A percentile compares a stretch with the other conserved stretches of the same genome.
These are phyloP conservation scores for Noctua fimbriata DNA, from an alignment of 2,888 invertebrate species.

Conservation along the genomic window DNA sequence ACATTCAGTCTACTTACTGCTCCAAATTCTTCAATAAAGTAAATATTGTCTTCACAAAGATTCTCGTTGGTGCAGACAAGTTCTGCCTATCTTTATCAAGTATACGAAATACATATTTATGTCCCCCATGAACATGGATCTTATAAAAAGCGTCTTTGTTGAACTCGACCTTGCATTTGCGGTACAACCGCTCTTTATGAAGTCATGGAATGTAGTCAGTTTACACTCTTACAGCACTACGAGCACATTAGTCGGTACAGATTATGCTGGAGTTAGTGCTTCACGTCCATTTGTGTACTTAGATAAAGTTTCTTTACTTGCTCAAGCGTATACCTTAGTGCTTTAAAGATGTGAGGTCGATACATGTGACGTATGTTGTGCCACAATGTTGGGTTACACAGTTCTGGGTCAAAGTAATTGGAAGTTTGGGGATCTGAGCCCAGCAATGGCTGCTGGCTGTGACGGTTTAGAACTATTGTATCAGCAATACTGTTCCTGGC, in stretches of 20 bases:
- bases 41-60: conserved; percentile 35
- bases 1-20: conserved; percentile 9
- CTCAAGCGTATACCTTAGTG: conserved; percentile 1
- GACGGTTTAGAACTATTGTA: neutral
- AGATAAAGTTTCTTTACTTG: conserved; percentile 32
- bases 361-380: neutral
- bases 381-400: neutral
- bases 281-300: conserved; percentile 27
- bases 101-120: conserved; percentile 42
- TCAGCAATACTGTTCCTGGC: neutral
- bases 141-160: conserved; percentile 64
- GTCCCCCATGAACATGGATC: conserved; percentile 48
- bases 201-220: conserved; percentile 58
- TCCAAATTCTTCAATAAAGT: neutral
- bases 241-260: conserved; percentile 25
- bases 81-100: conserved; percentile 23
- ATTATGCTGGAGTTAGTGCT: conserved; percentile 31
- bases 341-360: neutral
- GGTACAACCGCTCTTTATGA: conserved; percentile 63
- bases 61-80: conserved; percentile 29
- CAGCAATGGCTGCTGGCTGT: neutral
- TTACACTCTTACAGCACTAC: conserved; percentile 44
- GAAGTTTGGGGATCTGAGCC: neutral
- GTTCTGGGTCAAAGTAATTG: neutral
- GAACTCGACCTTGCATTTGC: conserved; percentile 63